These are phyloP conservation scores for Polia nebulosa DNA, from an alignment of 2,888 invertebrate genomes.

Conservation along the genomic window DNA sequence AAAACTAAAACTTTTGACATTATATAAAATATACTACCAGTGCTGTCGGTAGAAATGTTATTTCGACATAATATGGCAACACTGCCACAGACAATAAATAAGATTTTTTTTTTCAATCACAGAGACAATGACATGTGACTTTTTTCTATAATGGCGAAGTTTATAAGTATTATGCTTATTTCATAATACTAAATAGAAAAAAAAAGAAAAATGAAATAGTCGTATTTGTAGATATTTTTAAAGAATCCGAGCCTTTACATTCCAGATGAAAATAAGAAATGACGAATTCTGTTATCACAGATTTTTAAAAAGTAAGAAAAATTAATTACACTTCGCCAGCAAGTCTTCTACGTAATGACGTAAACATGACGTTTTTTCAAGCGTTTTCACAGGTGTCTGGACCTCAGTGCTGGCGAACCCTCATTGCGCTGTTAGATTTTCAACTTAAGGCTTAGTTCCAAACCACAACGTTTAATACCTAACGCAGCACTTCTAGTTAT, in stretches of 20 bases:
- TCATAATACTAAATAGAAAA: constrained; percentile 45
- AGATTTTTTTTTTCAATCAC: constrained; percentile 44
- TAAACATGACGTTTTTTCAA: too few species aligned
- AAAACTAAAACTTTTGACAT: constrained; percentile 48
- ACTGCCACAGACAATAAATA: constrained; percentile 53
- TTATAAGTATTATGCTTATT: constrained; percentile 52
- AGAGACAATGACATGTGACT: constrained; percentile 32
- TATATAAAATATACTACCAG: constrained; percentile 26
- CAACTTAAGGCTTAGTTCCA: too few species aligned
- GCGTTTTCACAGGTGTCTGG: too few species aligned
- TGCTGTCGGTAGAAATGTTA: constrained; percentile 15
- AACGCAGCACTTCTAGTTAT: too few species aligned
- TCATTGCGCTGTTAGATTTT: too few species aligned
- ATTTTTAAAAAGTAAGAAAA: neutral
- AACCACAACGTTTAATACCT: too few species aligned
- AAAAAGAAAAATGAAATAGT: constrained; percentile 16
- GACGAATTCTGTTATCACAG: neutral
- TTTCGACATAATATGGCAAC: constrained; percentile 47
- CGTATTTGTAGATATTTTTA: constrained; percentile 33
- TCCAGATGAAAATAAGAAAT: too few species aligned
- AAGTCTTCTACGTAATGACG: too few species aligned
- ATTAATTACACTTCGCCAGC: too few species aligned
- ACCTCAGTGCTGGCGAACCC: too few species aligned
- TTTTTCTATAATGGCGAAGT: constrained; percentile 42
- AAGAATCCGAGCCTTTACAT: neutral